phyloP scores from a whole-genome alignment of 2,888 invertebrate species.

The Pharmacophagus antenor region DNA sequence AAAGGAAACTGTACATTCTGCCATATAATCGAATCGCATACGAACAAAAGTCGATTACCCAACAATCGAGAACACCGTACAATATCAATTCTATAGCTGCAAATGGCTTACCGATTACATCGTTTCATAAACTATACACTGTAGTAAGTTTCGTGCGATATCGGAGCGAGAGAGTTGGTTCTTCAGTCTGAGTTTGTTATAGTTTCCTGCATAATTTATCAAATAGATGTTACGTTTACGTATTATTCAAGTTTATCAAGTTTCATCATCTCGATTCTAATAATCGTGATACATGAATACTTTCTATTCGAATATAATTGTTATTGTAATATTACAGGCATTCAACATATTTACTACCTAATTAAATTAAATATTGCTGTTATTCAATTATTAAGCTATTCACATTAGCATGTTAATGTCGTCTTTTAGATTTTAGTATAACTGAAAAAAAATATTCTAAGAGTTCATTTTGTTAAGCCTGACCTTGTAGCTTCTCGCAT shows the following conservation, averaged over 20 bases:
- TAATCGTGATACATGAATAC: neutral
- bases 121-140: constrained; percentile 49
- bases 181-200: constrained; percentile 30
- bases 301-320: neutral
- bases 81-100: constrained; percentile 15
- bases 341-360: no score
- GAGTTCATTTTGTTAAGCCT: neutral
- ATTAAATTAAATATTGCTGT: no score
- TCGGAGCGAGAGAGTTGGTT: constrained; percentile 41
- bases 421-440: neutral
- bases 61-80: no score
- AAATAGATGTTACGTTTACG: neutral
- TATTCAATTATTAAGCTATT: neutral
- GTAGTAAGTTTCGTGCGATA: constrained; percentile 48
- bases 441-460: neutral
- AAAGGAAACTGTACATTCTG: no score
- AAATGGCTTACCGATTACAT: constrained; percentile 50
- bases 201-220: constrained; percentile 9
- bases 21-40: no score
- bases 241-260: neutral
- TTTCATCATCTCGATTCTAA: neutral
- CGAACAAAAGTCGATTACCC: no score
- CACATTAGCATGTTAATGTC: neutral
- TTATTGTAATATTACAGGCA: neutral
- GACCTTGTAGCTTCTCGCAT: neutral